Conservation (phyloP, 2,797 vertebrate genomes). For the Gephyroberyx darwinii region DNA sequence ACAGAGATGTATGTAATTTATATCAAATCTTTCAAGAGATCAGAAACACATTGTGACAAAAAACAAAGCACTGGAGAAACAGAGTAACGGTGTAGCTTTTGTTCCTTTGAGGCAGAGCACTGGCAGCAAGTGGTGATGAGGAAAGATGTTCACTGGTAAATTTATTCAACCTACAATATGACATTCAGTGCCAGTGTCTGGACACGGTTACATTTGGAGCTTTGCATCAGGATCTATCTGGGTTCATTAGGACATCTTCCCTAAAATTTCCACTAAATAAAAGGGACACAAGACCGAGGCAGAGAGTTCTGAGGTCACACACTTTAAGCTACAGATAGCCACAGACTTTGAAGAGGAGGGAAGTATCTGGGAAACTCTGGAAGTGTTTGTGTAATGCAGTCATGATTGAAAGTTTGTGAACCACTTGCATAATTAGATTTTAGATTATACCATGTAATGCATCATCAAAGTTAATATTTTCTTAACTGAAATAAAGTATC, state of each 20-base stretch:
- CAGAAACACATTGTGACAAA: conserved; percentile 38
- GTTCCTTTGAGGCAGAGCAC: conserved; percentile 8
- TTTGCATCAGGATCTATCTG: neutral
- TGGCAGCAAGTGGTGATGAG: conserved; percentile 12
- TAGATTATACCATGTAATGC: too few relatives aligned
- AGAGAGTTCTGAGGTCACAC: neutral
- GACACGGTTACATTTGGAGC: neutral
- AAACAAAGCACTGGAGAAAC: conserved; percentile 24
- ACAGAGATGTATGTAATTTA: conserved; percentile 58
- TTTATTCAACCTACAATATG: conserved; percentile 12
- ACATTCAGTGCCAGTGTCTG: conserved; percentile 6
- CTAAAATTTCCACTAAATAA: neutral
- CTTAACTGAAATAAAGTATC: too few relatives aligned
- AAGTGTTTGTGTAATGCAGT: too few relatives aligned
- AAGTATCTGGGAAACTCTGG: neutral
- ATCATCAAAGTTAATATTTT: too few relatives aligned
- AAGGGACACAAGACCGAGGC: neutral
- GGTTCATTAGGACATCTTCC: conserved; percentile 1
- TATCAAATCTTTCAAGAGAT: conserved; percentile 42
- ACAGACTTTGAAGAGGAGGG: neutral
- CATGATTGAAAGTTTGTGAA: too few relatives aligned
- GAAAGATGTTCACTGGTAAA: conserved; percentile 3
- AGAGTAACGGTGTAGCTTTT: neutral
- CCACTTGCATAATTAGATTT: too few relatives aligned
- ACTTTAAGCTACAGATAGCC: too few relatives aligned